A percentile compares a stretch with the other conserved stretches of the same genome.
These are phyloP conservation scores for Spisula subtruncata DNA, from an alignment of 2,888 invertebrate genomes.

Conservation along the genomic window DNA sequence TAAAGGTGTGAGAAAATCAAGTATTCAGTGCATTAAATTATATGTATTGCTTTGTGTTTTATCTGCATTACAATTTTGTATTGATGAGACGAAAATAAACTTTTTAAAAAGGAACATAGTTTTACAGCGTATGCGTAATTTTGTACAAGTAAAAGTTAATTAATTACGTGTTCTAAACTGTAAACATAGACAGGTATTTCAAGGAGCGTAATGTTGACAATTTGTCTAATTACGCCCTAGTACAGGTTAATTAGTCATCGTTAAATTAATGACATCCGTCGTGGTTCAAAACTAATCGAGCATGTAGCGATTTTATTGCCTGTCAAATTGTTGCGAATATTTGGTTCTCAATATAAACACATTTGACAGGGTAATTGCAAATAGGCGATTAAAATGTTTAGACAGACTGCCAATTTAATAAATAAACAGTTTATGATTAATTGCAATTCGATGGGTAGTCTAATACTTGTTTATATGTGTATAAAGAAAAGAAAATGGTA, in stretches of 20 bases:
- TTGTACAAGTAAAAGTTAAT: too few species aligned
- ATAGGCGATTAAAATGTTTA: background rate
- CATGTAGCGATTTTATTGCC: background rate
- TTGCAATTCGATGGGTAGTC: too few species aligned
- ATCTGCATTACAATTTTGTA: too few species aligned
- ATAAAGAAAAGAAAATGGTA: too few species aligned
- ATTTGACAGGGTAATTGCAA: background rate
- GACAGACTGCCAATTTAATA: background rate
- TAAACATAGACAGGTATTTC: background rate
- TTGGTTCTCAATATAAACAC: background rate
- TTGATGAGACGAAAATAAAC: too few species aligned
- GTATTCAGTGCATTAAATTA: too few species aligned
- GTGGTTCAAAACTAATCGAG: background rate
- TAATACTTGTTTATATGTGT: too few species aligned
- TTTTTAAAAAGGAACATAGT: too few species aligned
- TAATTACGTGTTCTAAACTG: background rate
- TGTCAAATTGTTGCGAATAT: constrained; percentile 17
- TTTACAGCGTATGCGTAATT: too few species aligned
- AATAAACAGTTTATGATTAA: background rate
- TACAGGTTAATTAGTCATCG: background rate
- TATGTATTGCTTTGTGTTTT: too few species aligned
- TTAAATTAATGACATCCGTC: background rate
- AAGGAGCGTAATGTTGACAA: background rate
- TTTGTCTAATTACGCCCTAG: background rate
- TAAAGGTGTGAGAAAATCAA: too few species aligned